A percentile compares a stretch with the other conserved stretches of the same genome.
Evolutionary conservation across 2,888 invertebrate species (phyloP).

Genomic region (Zygothrica quintamaculata): DNA sequence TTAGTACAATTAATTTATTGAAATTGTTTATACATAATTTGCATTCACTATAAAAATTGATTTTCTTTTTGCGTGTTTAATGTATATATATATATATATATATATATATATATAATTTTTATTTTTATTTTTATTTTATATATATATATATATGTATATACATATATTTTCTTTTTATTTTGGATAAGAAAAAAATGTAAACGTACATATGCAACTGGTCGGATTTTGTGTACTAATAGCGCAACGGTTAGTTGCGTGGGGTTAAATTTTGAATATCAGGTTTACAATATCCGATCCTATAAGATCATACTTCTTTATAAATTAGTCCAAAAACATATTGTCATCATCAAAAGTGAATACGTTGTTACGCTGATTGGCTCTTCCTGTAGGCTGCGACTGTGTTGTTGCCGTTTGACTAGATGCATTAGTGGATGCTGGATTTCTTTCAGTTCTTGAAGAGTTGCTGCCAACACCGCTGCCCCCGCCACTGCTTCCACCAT

Average conservation of each 20-base stretch:
- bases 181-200: constrained; percentile 48
- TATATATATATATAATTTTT: no score
- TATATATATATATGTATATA: no score
- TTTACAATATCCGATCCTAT: constrained; percentile 21
- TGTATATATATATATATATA: no score
- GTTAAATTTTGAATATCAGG: constrained; percentile 72
- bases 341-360: constrained; percentile 83
- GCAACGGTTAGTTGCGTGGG: constrained; percentile 26
- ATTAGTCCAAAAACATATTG: constrained; percentile 83
- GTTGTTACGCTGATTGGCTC: constrained; percentile 61
- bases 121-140: no score
- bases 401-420: constrained; percentile 50
- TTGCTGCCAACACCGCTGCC: constrained; percentile 23
- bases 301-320: constrained; percentile 12
- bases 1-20: constrained; percentile 54
- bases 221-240: constrained; percentile 38
- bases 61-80: constrained; percentile 28
- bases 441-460: constrained; percentile 11
- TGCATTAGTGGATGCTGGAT: constrained; percentile 27
- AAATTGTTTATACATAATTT: constrained; percentile 40
- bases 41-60: constrained; percentile 29
- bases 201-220: constrained; percentile 52
- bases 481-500: no score
- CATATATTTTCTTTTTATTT: constrained; percentile 9
- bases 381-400: constrained; percentile 29